These are phyloP conservation scores for Aphidius ervi DNA, from an alignment of 1,140 invertebrate species.

Conservation along the genomic window DNA sequence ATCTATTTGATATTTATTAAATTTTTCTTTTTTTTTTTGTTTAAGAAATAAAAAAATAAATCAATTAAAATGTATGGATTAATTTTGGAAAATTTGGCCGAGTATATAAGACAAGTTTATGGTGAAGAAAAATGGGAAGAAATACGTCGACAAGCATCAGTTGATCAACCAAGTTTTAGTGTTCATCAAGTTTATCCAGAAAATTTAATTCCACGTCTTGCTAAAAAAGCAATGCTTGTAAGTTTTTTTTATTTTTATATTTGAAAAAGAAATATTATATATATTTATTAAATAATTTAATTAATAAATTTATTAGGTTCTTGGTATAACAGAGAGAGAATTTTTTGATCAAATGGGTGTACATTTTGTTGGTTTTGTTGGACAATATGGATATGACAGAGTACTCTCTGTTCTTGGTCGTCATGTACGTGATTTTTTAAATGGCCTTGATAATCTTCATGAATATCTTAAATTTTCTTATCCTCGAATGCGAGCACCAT, in stretches of 20 bases:
- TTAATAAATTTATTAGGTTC: constrained; percentile 56
- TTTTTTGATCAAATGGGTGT: constrained; percentile 90
- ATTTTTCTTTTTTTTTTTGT: too few relatives aligned
- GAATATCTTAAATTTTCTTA: constrained; percentile 97
- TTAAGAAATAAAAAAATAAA: not conserved
- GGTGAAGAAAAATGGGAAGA: constrained; percentile 91
- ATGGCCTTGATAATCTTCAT: constrained; percentile 94
- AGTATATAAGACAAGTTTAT: constrained; percentile 84
- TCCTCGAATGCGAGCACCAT: constrained; percentile 86
- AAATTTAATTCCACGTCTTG: constrained; percentile 76
- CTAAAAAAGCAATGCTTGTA: constrained; percentile 80
- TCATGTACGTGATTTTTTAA: constrained; percentile 93
- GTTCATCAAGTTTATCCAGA: constrained; percentile 93
- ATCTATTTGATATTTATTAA: too few relatives aligned
- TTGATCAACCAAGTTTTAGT: constrained; percentile 83
- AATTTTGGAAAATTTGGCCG: constrained; percentile 86
- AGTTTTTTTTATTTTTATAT: constrained; percentile 24
- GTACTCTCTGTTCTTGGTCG: constrained; percentile 84
- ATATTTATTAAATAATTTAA: constrained; percentile 15
- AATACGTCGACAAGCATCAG: constrained; percentile 72
- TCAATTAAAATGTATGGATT: constrained; percentile 80
- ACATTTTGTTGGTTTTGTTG: constrained; percentile 84
- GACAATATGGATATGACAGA: constrained; percentile 92
- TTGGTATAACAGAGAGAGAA: constrained; percentile 78
- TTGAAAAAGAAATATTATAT: not conserved